These are phyloP conservation scores for Drosophila neonasuta DNA, from an alignment of 2,888 invertebrate species.

Conservation along the genomic window DNA sequence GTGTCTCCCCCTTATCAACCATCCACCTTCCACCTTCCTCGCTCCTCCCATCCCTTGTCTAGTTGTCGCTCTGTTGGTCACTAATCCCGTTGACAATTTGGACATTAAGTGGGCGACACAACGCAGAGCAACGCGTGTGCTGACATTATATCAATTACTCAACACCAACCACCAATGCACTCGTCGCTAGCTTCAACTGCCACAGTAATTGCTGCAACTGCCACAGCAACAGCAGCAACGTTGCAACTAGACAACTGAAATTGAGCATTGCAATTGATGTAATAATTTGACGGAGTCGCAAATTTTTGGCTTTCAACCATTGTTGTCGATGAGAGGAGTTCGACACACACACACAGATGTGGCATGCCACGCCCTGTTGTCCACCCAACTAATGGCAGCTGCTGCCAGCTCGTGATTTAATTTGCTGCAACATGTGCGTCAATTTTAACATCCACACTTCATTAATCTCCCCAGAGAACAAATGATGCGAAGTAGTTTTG, in stretches of 20 bases:
- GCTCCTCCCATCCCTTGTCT: background rate
- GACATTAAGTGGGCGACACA: conserved; percentile 71
- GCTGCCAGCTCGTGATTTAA: conserved; percentile 50
- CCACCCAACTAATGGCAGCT: conserved; percentile 20
- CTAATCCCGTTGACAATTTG: conserved; percentile 73
- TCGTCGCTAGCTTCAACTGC: conserved; percentile 4
- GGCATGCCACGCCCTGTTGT: conserved; percentile 48
- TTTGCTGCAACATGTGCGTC: conserved; percentile 63
- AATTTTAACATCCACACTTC: conserved; percentile 40
- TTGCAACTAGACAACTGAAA: conserved; percentile 53
- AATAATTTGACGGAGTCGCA: conserved; percentile 73
- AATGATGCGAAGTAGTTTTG: conserved; percentile 14
- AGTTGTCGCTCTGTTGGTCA: conserved; percentile 23
- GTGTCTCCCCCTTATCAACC: background rate
- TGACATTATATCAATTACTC: conserved; percentile 77
- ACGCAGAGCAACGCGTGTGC: conserved; percentile 22
- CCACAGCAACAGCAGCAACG: conserved; percentile 1
- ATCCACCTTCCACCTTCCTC: conserved; percentile 3
- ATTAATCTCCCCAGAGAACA: conserved; percentile 2
- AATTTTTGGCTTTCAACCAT: conserved; percentile 49
- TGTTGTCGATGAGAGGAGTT: conserved; percentile 46
- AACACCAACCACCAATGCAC: conserved; percentile 51
- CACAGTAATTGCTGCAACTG: conserved; percentile 23
- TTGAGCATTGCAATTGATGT: conserved; percentile 76
- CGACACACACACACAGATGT: conserved; percentile 23